Conservation (phyloP, 2,888 invertebrate genomes). For the Andrena trimmerana region DNA sequence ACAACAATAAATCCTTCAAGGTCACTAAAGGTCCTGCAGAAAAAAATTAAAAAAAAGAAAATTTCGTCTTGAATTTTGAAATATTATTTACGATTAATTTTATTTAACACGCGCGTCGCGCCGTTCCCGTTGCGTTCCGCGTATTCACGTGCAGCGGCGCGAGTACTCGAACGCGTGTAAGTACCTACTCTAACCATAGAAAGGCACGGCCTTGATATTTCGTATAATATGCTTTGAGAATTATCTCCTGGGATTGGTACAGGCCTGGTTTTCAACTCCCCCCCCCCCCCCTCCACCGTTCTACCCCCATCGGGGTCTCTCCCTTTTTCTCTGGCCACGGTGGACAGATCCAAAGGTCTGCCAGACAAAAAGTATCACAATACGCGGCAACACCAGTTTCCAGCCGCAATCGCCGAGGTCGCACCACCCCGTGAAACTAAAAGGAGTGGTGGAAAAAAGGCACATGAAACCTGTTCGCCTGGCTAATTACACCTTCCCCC, state of each 20-base stretch:
- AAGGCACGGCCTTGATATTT: constrained; percentile 82
- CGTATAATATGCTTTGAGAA: constrained; percentile 80
- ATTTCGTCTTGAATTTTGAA: no score
- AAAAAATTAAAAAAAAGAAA: no score
- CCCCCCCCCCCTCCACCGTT: constrained; percentile 16
- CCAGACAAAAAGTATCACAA: constrained; percentile 61
- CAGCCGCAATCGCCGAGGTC: constrained; percentile 30
- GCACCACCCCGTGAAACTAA: constrained; percentile 50
- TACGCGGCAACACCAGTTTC: constrained; percentile 27
- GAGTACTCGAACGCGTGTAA: constrained; percentile 39
- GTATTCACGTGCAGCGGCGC: constrained; percentile 49
- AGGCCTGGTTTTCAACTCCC: constrained; percentile 68
- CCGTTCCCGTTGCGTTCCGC: constrained; percentile 33
- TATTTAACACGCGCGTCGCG: constrained; percentile 13
- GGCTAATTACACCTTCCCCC: constrained; percentile 51
- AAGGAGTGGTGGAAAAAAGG: constrained; percentile 1
- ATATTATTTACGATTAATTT: constrained; percentile 18
- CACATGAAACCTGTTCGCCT: constrained; percentile 52
- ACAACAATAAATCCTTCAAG: no score
- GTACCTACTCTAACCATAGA: constrained; percentile 71
- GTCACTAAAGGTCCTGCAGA: no score
- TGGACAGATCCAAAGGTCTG: constrained; percentile 53
- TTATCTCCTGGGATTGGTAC: constrained; percentile 75
- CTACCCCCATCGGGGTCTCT: constrained; percentile 22
- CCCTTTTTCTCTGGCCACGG: constrained; percentile 29